These are phyloP conservation scores for Bombus picipes DNA, from an alignment of 1,140 invertebrate genomes.

Conservation along the genomic window DNA sequence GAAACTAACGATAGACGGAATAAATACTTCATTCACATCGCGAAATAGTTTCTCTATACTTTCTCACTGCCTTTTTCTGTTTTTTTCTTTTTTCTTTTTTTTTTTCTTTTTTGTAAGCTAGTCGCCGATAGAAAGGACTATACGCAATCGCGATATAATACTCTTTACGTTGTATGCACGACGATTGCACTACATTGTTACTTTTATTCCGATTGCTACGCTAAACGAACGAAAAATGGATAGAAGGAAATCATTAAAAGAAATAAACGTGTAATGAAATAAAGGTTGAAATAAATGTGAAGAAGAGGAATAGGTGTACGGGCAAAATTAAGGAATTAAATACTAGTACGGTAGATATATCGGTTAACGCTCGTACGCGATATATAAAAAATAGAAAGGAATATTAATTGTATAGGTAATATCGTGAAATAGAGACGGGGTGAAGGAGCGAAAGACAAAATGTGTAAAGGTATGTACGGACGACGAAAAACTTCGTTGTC, in stretches of 20 bases:
- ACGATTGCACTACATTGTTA: conserved; percentile 12
- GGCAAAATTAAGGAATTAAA: background rate
- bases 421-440: conserved; percentile 12
- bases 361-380: background rate
- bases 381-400: conserved; percentile 8
- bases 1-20: background rate
- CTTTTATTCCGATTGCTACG: background rate
- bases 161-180: background rate
- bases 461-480: conserved; percentile 21
- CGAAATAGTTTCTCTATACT: background rate
- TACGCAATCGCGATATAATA: conserved; percentile 8
- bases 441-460: conserved; percentile 34
- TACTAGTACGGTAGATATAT: conserved; percentile 6
- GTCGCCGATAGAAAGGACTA: background rate
- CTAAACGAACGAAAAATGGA: too few species aligned
- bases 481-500: conserved; percentile 48
- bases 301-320: background rate
- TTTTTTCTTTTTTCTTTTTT: too few species aligned
- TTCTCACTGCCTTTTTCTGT: background rate
- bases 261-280: background rate
- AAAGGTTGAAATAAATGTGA: background rate
- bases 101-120: background rate
- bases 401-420: background rate
- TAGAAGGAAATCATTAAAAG: background rate
- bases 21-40: conserved; percentile 6